Base-by-base conservation (phyloP, 1,140 invertebrate genomes). In the Megathymus violae region DNA sequence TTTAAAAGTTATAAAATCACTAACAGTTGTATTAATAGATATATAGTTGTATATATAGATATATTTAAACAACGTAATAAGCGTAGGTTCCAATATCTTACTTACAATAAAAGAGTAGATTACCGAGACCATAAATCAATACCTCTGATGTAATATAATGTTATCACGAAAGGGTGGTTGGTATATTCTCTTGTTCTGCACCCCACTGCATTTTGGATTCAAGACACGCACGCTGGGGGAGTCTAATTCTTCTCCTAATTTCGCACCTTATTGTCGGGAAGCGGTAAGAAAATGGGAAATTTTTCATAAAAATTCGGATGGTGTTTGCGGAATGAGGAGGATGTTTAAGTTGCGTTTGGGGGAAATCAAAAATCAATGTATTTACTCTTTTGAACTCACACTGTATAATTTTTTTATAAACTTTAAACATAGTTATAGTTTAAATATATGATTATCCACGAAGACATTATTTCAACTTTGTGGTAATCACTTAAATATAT, bases 161-260 rank as follows among this genome's bases (percentile, higher is more conserved):
- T 71, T 70, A 75, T 72, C 64, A 36, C 19, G 58, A 67, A 62
- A 58, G 69, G 61, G 62, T 58, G 50, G 50, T 64, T 50, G 50
- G 50, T 64, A 31, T 64, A 67, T 76, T 64, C 51, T 62, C 36
- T 67, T 67, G 46, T 54, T 58, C 64, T 75, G 67, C 77, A 77
- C 70, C 76, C 67, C 62, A 62, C 47, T 72, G 68, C 74, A 78
- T 80, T 75, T 65, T 68, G 48, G 36, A 89, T 84, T 81, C 87
- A 10, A 25, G 54, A 56, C 87, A 89, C 85, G 87, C 76, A 58
- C 56, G 27, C 67, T 71, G 65, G 74, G 81, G 84, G 80, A 79
- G 76, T 78, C 81, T 85, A 87, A 88, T 89, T 87, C 82, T 82
- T 79, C 76, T 85, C 80, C 85, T 88, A 88, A 89, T 86, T 88